These are phyloP conservation scores for Stomatorhinus ivindoensis DNA, from an alignment of 2,113 vertebrate genomes.

Conservation along the genomic window DNA sequence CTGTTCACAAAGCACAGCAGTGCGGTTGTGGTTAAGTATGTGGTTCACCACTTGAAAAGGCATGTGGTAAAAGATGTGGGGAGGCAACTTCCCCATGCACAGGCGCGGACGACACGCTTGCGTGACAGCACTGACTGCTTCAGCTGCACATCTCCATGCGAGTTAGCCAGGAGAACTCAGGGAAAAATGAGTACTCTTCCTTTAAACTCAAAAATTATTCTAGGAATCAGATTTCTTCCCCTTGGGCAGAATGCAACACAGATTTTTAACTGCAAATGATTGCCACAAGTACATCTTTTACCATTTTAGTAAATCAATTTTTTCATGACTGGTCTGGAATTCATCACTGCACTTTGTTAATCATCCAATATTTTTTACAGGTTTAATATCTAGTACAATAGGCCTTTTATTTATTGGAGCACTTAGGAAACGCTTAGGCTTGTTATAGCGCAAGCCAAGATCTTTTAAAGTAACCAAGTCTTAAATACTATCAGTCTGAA, in stretches of 20 bases:
- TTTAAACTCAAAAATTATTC: conserved; percentile 48
- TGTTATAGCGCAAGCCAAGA: conserved; percentile 2
- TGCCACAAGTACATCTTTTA: conserved; percentile 34
- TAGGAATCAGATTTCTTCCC: conserved; percentile 45
- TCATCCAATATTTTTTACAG: conserved; percentile 36
- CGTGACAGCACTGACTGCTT: not conserved
- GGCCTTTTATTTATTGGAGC: conserved; percentile 28
- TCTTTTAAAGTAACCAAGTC: not conserved
- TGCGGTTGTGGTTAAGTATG: not conserved
- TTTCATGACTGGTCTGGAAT: conserved; percentile 45
- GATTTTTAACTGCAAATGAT: conserved; percentile 38
- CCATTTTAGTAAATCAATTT: conserved; percentile 25
- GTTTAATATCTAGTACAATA: conserved; percentile 21
- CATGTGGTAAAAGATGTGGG: no score
- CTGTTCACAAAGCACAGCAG: not conserved
- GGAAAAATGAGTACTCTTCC: conserved; percentile 36
- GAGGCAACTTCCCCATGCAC: not conserved
- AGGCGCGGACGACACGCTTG: not conserved
- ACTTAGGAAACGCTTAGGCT: conserved; percentile 14
- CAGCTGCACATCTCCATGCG: not conserved
- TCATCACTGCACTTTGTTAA: conserved; percentile 36
- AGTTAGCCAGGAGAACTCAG: conserved; percentile 30
- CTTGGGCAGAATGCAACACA: conserved; percentile 42
- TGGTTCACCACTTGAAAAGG: not conserved
- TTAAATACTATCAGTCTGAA: conserved; percentile 12